Conservation (phyloP, 2,888 invertebrate genomes). For the Smittia aterrima region DNA sequence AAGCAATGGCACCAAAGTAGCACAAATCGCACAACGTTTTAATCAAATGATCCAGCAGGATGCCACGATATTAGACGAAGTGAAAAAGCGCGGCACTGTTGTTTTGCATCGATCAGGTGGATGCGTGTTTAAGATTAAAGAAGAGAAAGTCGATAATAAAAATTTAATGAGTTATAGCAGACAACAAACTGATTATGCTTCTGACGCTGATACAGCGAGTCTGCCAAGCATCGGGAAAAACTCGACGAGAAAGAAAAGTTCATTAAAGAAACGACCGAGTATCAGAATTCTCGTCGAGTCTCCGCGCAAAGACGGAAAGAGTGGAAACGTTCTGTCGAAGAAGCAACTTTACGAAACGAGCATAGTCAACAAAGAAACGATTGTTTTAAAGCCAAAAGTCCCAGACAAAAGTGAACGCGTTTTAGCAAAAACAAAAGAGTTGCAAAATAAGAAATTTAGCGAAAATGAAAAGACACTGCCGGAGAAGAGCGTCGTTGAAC, state of each 20-base stretch:
- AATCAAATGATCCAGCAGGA: slow-evolving; percentile 61
- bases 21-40: slow-evolving; percentile 67
- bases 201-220: slow-evolving; percentile 22
- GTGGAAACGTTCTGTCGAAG: slow-evolving; percentile 48
- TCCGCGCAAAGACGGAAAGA: slow-evolving; percentile 37
- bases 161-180: neutral
- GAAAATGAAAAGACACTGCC: slow-evolving; percentile 29
- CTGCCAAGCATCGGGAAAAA: slow-evolving; percentile 30
- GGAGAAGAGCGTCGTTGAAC: neutral
- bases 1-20: slow-evolving; percentile 58
- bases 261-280: slow-evolving; percentile 38
- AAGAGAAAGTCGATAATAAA: slow-evolving; percentile 44
- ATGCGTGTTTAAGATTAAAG: slow-evolving; percentile 53
- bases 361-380: slow-evolving; percentile 44
- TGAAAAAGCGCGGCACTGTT: slow-evolving; percentile 59
- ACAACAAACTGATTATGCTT: neutral
- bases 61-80: slow-evolving; percentile 55
- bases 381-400: slow-evolving; percentile 48
- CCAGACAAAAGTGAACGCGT: slow-evolving; percentile 50
- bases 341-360: slow-evolving; percentile 52
- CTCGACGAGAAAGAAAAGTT: slow-evolving; percentile 24
- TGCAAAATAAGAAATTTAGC: slow-evolving; percentile 26
- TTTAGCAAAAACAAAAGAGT: slow-evolving; percentile 49
- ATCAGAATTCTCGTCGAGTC: slow-evolving; percentile 44
- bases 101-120: slow-evolving; percentile 53